Evolutionary conservation across 1,140 invertebrate species (phyloP).

Genomic region (Elymnias hypermnestra): DNA sequence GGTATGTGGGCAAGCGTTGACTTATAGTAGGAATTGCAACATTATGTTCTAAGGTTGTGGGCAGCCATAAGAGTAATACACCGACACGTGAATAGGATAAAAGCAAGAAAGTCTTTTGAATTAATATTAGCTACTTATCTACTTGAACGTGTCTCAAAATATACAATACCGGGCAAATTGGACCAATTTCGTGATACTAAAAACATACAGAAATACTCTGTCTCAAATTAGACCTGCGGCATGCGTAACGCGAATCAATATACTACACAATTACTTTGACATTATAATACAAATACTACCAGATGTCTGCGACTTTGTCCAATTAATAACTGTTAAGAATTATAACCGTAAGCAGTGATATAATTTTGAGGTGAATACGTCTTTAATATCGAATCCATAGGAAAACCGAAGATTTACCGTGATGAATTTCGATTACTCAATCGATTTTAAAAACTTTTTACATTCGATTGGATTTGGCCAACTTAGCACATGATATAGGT

Average conservation of each 20-base stretch:
- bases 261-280: slow-evolving; percentile 21
- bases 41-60: too few species aligned
- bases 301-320: slow-evolving; percentile 6
- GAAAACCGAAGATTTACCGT: too few species aligned
- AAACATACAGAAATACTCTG: slow-evolving; percentile 37
- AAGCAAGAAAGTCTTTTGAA: too few species aligned
- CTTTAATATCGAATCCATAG: background rate
- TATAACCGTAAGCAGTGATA: too few species aligned
- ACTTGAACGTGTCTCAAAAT: slow-evolving; percentile 14
- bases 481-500: too few species aligned
- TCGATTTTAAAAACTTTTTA: too few species aligned
- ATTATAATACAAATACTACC: slow-evolving; percentile 7
- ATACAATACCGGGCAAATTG: slow-evolving; percentile 44
- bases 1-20: too few species aligned
- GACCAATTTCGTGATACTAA: slow-evolving; percentile 35
- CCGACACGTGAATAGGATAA: too few species aligned
- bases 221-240: slow-evolving; percentile 47
- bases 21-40: too few species aligned
- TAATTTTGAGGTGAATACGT: background rate
- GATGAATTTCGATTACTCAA: too few species aligned
- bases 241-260: slow-evolving; percentile 41
- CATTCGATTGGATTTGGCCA: too few species aligned
- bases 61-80: too few species aligned
- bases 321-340: background rate
- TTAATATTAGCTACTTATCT: slow-evolving; percentile 3